These are phyloP conservation scores for Myopa testacea DNA, from an alignment of 2,888 invertebrate species.

Conservation along the genomic window DNA sequence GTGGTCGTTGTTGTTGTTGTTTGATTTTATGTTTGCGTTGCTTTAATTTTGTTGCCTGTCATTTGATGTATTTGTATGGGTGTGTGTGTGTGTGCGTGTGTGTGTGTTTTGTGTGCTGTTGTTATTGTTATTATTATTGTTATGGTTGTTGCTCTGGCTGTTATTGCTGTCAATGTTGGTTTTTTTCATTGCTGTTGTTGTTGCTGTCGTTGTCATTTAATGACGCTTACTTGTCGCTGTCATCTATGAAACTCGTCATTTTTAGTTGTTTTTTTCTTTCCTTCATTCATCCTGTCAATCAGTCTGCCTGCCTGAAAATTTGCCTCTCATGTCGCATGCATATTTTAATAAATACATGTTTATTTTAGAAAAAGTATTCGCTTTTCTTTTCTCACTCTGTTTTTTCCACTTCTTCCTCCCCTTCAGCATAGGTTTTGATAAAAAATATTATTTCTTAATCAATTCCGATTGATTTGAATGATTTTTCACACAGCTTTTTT, in stretches of 20 bases:
- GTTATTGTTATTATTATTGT: background rate
- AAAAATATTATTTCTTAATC: too few species aligned
- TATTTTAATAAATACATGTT: conserved; percentile 5
- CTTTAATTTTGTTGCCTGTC: conserved; percentile 15
- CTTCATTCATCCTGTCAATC: too few species aligned
- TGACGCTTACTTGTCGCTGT: background rate
- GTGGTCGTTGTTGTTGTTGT: conserved; percentile 11
- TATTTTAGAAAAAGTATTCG: conserved; percentile 8
- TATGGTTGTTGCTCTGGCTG: background rate
- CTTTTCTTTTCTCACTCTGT: background rate
- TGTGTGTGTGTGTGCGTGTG: too few species aligned
- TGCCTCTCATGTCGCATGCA: conserved; percentile 15
- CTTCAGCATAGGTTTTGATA: too few species aligned
- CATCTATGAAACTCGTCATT: conserved; percentile 17
- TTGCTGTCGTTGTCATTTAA: conserved; percentile 9
- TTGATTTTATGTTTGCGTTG: conserved; percentile 2
- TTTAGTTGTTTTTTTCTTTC: background rate
- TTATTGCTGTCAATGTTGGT: background rate
- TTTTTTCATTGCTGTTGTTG: background rate
- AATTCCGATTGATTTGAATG: too few species aligned
- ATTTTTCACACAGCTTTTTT: too few species aligned
- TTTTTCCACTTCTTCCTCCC: too few species aligned
- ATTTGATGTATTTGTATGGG: background rate
- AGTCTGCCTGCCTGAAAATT: conserved; percentile 1
- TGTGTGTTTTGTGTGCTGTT: background rate